Evolutionary conservation across 2,113 vertebrate genomes (phyloP).

Genomic region (Cromileptes altivelis): DNA sequence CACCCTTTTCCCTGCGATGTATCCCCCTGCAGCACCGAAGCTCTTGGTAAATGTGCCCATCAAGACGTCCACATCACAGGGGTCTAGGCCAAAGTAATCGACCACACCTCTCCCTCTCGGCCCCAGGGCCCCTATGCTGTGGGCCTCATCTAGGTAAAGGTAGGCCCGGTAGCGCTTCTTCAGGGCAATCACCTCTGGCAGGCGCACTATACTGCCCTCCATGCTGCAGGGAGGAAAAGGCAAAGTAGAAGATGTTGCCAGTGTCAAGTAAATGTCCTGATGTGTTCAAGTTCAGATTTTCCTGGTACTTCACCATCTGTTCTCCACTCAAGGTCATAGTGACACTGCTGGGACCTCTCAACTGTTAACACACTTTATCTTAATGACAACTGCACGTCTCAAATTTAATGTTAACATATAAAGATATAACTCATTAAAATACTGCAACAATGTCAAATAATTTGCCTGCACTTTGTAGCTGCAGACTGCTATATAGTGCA

Average conservation of each 20-base stretch:
- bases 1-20: conserved; percentile 95
- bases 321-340: background rate
- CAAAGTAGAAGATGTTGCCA: background rate
- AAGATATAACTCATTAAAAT: background rate
- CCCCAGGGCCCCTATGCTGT: conserved; percentile 96
- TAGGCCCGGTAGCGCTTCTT: conserved; percentile 97
- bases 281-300: background rate
- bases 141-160: conserved; percentile 96
- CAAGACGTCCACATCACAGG: conserved; percentile 94
- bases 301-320: background rate
- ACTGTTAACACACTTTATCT: too few relatives aligned
- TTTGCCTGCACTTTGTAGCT: background rate
- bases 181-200: conserved; percentile 94
- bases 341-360: background rate
- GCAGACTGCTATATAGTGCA: background rate
- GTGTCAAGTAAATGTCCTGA: background rate
- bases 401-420: background rate
- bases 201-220: conserved; percentile 96
- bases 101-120: conserved; percentile 91
- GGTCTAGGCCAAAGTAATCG: conserved; percentile 93
- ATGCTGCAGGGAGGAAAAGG: conserved; percentile 87
- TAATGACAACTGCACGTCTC: too few relatives aligned
- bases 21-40: conserved; percentile 94
- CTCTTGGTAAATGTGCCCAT: conserved; percentile 99
- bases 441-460: too few relatives aligned